phyloP scores from a whole-genome alignment of 2,797 vertebrate species.

The Simalia tracyae region DNA sequence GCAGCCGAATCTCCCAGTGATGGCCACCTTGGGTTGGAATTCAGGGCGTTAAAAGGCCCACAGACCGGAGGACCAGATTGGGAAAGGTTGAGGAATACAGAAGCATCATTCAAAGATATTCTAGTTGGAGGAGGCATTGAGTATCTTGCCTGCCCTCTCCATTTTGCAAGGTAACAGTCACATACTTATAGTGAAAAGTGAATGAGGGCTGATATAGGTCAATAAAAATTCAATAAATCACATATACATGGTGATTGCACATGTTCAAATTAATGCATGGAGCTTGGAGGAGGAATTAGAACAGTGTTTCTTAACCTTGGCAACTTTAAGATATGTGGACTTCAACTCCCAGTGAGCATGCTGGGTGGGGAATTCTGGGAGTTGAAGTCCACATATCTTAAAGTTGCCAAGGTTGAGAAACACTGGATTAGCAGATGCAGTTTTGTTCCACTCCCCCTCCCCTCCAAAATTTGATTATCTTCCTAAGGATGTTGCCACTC shows the following conservation, averaged over 20 bases:
- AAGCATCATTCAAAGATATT: background rate
- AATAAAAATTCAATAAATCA: background rate
- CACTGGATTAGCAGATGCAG: background rate
- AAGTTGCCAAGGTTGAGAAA: background rate
- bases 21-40: background rate
- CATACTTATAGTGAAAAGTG: background rate
- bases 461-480: background rate
- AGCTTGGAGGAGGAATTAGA: background rate
- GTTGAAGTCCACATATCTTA: background rate
- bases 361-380: background rate
- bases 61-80: background rate
- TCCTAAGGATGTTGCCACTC: background rate
- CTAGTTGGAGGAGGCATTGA: background rate
- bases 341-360: background rate
- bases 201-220: background rate
- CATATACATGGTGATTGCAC: background rate
- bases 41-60: background rate
- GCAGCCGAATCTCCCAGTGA: background rate
- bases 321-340: background rate
- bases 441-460: background rate
- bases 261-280: background rate
- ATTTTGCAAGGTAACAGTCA: background rate
- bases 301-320: background rate
- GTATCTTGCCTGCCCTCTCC: background rate
- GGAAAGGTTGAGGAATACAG: background rate